Base-by-base conservation (phyloP, 2,797 vertebrate species). In the Neosilurus hyrtlii region DNA sequence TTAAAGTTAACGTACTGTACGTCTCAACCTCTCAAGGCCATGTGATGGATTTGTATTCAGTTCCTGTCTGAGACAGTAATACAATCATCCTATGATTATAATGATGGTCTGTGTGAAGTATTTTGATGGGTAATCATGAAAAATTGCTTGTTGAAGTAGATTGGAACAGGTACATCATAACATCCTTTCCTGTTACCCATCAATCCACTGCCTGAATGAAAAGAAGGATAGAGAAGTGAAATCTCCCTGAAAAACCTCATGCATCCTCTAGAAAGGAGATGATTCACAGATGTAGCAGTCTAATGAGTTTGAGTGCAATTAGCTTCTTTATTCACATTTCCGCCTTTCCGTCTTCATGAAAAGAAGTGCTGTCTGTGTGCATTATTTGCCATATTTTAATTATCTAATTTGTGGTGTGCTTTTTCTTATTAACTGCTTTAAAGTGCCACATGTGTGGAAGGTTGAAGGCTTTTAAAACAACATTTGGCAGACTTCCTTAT, bases 201-300 rank as follows among this genome's bases (percentile, higher is more conserved):
- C 63, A 80, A 71, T 77, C 62, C 59, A 30, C 30, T 52, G 84
- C 18, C 30, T 24, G 59, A 61, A 62, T n/a, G 62, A 65, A 83
- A 77, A 30, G 54, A 70, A 49, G 24, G 56, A 80, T 73, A 82
- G 81, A 83, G 73, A 30, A 52, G 72, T 67, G 54, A 51, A 84
- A 86, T 75, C 57, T 78, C 11, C 10, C 11, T 65, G 43, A 77
- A 81, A 84, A 63, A 77, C 5, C 30, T n/a, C 22, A 26, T 51
- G 56, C 61, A 35, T 71, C 63, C 51, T 54, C 61, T n/a, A 56
- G 68, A 66, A 65, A 26, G 81, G 59, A 14, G 74, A 85, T 88
- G 83, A 86, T 79, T 88, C 85, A 81, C 43, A 71, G 57, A 86
- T 79, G 61, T 61, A 72, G 68, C 12, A 54, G 67, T 71, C 66